Conservation (phyloP, 2,888 invertebrate genomes). For the Cantharis nigra region DNA sequence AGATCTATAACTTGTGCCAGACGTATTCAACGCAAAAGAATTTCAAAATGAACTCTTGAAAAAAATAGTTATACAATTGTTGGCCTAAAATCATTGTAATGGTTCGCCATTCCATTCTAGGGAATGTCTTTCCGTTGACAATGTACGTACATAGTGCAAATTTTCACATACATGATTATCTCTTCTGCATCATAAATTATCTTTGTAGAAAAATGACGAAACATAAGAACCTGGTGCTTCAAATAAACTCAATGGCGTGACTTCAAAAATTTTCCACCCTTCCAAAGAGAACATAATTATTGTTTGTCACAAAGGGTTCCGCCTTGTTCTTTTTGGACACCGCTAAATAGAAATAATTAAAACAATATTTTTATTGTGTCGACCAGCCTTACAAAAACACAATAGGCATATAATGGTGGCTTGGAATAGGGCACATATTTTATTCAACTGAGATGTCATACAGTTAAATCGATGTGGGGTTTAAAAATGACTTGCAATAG, state of each 20-base stretch:
- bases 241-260: neutral
- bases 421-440: slow-evolving; percentile 40
- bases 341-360: slow-evolving; percentile 47
- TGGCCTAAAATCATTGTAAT: neutral
- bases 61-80: neutral
- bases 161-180: too few relatives aligned
- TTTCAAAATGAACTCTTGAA: slow-evolving; percentile 11
- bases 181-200: too few relatives aligned
- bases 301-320: slow-evolving; percentile 16
- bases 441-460: slow-evolving; percentile 32
- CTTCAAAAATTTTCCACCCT: neutral
- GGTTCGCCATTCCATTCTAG: neutral
- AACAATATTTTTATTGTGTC: slow-evolving; percentile 50
- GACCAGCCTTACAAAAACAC: slow-evolving; percentile 45
- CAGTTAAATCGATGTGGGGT: slow-evolving; percentile 29
- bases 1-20: slow-evolving; percentile 25
- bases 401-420: slow-evolving; percentile 47
- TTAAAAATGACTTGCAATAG: slow-evolving; percentile 34
- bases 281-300: slow-evolving; percentile 1
- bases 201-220: neutral
- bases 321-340: slow-evolving; percentile 16
- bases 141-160: neutral
- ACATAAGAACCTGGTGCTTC: neutral
- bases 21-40: slow-evolving; percentile 21
- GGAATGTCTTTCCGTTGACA: neutral